Evolutionary conservation across 2,113 vertebrate species (phyloP), one percentile per base, ranked within the genome.

Genomic region (Scalopus aquaticus): DNA sequence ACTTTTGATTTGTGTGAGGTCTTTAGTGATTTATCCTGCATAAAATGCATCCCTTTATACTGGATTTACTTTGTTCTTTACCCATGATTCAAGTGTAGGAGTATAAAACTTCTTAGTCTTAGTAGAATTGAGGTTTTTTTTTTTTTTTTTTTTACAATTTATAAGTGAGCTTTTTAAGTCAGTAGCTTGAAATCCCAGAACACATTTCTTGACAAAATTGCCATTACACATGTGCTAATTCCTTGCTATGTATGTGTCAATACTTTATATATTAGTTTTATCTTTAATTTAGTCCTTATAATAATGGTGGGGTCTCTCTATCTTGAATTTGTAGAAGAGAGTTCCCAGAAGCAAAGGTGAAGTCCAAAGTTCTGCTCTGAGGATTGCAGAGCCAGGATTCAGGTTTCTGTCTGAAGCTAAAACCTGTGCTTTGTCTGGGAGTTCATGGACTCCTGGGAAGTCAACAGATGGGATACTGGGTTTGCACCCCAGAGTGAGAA

Each of bases 1-100:
- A 65, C 58, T 87, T 95, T 91, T 89, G 49, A 93, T 96, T 93
- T 94, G 94, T 89, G 30, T 2, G 35, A 90, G 24, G 56, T 78
- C 70, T 86, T 90, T 15, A 87, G 72, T 89, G 79, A 94, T 91
- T 91, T 94, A 93, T 85, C 51, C 39, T 80, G 49, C 65, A 87
- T 64, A 80, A 94, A 90, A 72, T 89, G 35, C 28, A 65, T 88
- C 9, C 0, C 20, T 24, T 9, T 26, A 4, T 80, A 6, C 9
- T 79, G 74, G 16, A 62, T 91, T 96, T 96, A 86, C 64, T 91
- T 65, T 15, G 22, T 30, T 15, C 37, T 94, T 93, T 39, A 11
- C 6, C 32, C 28, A 58, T 72, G 35, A 92, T 65, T 96, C 76
- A 93, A 89, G 17, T 72, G 39, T 51, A 54, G n/a, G 60, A 80